Evolutionary conservation across 2,113 vertebrate genomes (phyloP).

Genomic region (Naja naja): DNA sequence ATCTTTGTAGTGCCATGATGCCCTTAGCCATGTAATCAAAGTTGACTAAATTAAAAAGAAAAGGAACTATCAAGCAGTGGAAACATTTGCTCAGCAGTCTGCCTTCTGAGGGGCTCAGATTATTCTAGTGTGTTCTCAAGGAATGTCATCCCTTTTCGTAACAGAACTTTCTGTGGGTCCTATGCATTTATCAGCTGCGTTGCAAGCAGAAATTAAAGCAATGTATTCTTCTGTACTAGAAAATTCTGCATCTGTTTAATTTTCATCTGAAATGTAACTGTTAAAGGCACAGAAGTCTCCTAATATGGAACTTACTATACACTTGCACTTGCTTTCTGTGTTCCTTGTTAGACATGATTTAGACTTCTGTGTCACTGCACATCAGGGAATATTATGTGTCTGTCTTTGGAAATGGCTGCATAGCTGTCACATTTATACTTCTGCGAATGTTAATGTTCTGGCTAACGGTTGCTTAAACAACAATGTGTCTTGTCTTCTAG

Average conservation of each 20-base stretch:
- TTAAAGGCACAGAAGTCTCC: not conserved
- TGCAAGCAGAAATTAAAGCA: not conserved
- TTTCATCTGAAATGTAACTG: not conserved
- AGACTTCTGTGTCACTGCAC: not conserved
- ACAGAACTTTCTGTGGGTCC: not conserved
- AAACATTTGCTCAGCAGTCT: not conserved
- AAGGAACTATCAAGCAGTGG: not conserved
- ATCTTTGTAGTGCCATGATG: not conserved
- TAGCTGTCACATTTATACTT: not conserved
- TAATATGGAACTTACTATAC: not conserved
- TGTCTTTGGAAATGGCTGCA: not conserved
- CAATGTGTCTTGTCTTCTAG: not conserved
- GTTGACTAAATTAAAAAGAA: constrained; percentile 8
- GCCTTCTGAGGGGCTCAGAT: not conserved
- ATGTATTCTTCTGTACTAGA: not conserved
- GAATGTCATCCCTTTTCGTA: not conserved
- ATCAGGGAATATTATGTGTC: not conserved
- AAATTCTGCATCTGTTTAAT: not conserved
- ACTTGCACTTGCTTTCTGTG: not conserved
- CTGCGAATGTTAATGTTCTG: not conserved
- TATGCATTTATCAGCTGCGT: not conserved
- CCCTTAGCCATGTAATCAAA: not conserved
- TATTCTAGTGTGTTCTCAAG: not conserved
- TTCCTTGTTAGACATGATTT: not conserved
- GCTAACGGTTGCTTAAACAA: not conserved